A percentile compares a stretch with the other conserved stretches of the same genome.
phyloP scores from a whole-genome alignment of 30 jellyfish, hydroid and myxozoan genomes.

The Aurelia aurita complex sp. Pacific region DNA sequence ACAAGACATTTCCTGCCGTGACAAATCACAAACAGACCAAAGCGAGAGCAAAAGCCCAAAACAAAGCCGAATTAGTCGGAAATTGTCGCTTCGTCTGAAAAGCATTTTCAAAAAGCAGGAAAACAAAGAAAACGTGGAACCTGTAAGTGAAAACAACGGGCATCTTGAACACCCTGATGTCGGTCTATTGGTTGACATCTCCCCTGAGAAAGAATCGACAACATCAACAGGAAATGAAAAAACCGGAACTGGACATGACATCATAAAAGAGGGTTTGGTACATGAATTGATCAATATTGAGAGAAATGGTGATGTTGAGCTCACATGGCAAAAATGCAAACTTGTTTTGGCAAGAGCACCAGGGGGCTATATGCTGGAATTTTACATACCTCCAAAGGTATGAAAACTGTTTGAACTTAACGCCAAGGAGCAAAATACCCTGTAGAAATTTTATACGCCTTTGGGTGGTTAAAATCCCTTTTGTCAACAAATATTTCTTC shows the following conservation, averaged over 20 bases:
- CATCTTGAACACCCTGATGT: slow-evolving; percentile 39
- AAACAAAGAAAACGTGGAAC: slow-evolving; percentile 74
- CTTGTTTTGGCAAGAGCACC: slow-evolving; percentile 91
- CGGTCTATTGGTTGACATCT: slow-evolving; percentile 59
- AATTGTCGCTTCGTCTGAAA: slow-evolving; percentile 81
- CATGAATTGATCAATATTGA: slow-evolving; percentile 91
- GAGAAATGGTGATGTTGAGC: slow-evolving; percentile 88
- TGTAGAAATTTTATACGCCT: too few relatives aligned
- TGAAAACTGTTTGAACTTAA: neutral
- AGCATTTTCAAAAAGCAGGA: slow-evolving; percentile 78
- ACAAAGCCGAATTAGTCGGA: slow-evolving; percentile 65
- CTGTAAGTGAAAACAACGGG: neutral
- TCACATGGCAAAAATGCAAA: slow-evolving; percentile 90
- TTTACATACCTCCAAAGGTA: slow-evolving; percentile 94
- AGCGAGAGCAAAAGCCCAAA: slow-evolving; percentile 68
- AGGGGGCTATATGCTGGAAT: slow-evolving; percentile 97
- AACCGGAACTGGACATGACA: slow-evolving; percentile 86
- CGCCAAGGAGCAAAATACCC: too few relatives aligned
- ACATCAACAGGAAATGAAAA: slow-evolving; percentile 75
- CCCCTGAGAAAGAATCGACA: slow-evolving; percentile 58
- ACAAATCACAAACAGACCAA: slow-evolving; percentile 47
- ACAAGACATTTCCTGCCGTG: slow-evolving; percentile 44
- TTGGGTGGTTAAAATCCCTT: too few relatives aligned
- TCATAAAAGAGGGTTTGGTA: slow-evolving; percentile 86
- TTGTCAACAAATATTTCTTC: too few relatives aligned